Percentiles rank a stretch among this genome's conserved stretches.
Conservation (phyloP, 2,113 vertebrate species). For the Spilogale gracilis region DNA sequence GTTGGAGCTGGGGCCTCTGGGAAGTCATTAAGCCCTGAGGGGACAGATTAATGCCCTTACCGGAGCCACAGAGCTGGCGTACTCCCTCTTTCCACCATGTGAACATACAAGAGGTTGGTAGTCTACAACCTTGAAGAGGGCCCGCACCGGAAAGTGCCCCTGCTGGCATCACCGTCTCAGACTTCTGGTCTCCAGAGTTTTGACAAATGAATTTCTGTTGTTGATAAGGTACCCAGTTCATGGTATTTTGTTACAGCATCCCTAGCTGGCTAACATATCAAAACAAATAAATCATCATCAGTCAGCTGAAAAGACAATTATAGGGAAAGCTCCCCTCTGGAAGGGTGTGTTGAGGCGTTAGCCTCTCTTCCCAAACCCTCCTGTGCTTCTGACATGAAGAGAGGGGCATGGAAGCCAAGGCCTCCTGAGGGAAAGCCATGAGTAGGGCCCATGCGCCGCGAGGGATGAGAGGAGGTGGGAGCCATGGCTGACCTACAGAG, state of each 20-base stretch:
- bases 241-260: no score
- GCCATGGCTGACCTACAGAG: background rate
- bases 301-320: background rate
- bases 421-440: background rate
- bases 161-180: no score
- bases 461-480: background rate
- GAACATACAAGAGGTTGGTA: background rate
- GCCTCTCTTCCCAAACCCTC: background rate
- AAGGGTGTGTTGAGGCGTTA: background rate
- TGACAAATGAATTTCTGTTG: no score
- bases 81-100: background rate
- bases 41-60: background rate
- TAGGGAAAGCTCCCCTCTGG: background rate
- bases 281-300: background rate
- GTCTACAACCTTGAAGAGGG: no score
- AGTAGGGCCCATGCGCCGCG: accelerated
- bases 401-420: background rate
- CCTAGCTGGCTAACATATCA: background rate
- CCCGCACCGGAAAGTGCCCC: no score
- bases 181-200: no score
- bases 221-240: no score
- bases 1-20: background rate
- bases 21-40: background rate
- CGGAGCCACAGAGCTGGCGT: background rate
- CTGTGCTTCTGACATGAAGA: background rate